phyloP scores from a whole-genome alignment of 2,888 invertebrate species.

The Pherbina coryleti region DNA sequence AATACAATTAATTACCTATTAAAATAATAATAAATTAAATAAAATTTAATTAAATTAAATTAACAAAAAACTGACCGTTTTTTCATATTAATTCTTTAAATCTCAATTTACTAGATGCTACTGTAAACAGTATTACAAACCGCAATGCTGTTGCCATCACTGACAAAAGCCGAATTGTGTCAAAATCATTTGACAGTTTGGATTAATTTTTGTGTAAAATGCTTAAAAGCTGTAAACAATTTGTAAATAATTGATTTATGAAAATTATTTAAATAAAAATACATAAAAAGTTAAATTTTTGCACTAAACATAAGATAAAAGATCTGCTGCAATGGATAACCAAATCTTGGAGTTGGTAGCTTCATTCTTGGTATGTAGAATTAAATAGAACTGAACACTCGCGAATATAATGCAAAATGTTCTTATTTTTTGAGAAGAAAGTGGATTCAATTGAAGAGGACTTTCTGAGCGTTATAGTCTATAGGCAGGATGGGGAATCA shows the following conservation, averaged over 20 bases:
- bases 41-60: no score
- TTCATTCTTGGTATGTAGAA: conserved; percentile 58
- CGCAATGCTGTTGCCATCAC: no score
- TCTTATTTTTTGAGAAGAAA: conserved; percentile 71
- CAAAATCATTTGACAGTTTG: no score
- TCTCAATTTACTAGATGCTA: no score
- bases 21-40: no score
- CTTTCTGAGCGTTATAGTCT: conserved; percentile 88
- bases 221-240: background rate
- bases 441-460: conserved; percentile 90
- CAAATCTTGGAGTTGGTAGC: conserved; percentile 61
- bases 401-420: background rate
- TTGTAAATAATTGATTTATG: background rate
- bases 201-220: no score
- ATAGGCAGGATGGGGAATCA: conserved; percentile 78
- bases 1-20: no score
- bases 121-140: no score
- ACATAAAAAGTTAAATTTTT: background rate
- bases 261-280: background rate
- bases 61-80: no score
- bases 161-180: no score
- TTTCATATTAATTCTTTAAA: no score
- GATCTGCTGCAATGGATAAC: conserved; percentile 54
- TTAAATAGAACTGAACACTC: background rate
- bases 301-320: background rate